Evolutionary conservation across 2,113 vertebrate genomes (phyloP).

Genomic region (Pluvialis apricaria): DNA sequence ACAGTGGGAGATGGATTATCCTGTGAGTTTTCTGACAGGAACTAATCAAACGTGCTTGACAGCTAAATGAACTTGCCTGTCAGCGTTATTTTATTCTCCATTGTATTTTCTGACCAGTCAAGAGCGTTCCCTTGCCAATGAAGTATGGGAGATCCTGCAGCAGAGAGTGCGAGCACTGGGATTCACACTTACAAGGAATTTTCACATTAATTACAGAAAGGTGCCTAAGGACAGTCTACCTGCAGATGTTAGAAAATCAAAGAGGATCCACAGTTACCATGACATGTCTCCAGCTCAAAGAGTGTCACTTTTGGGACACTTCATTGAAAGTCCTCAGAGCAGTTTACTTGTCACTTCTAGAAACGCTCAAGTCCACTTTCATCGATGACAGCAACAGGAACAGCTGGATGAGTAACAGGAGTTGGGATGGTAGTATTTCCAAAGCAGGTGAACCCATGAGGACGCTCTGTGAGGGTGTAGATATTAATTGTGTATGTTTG

Average conservation of each 20-base stretch:
- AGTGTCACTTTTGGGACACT: not conserved
- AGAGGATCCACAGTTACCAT: not conserved
- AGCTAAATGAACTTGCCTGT: constrained; percentile 45
- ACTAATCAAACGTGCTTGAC: constrained; percentile 9
- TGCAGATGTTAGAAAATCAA: not conserved
- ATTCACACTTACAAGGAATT: not conserved
- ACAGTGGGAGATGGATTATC: constrained; percentile 51
- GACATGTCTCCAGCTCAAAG: not conserved
- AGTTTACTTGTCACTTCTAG: not conserved
- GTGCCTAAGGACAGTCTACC: not conserved
- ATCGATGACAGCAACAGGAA: not conserved
- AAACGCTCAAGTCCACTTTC: not conserved
- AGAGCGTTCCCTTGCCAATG: not conserved
- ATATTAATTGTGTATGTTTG: not conserved
- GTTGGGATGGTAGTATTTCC: not conserved
- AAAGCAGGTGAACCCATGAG: not conserved
- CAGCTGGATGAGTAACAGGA: not conserved
- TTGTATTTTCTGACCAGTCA: constrained; percentile 23
- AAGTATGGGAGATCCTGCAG: not conserved
- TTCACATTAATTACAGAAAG: constrained; percentile 1
- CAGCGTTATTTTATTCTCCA: not conserved
- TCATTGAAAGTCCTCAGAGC: not conserved
- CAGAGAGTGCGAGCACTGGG: not conserved
- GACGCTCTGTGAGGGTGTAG: not conserved
- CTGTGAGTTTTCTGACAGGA: constrained; percentile 26